Evolutionary conservation across 2,113 vertebrate genomes (phyloP).

Genomic region (Myotis yumanensis): DNA sequence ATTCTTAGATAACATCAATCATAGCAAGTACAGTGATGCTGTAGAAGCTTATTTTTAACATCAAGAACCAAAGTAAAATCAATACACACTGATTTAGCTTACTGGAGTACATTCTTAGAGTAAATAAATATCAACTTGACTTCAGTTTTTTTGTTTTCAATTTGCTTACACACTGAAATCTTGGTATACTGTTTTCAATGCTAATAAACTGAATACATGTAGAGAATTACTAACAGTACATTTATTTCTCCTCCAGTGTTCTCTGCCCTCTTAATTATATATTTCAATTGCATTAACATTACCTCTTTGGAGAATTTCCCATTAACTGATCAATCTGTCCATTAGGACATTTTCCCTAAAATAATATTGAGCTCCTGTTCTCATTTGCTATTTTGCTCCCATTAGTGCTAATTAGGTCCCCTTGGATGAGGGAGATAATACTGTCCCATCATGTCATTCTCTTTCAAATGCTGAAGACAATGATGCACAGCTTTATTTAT

Average conservation of each 20-base stretch:
- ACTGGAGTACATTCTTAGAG: not conserved
- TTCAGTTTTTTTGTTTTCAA: slow-evolving; percentile 5
- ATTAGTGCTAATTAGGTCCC: slow-evolving; percentile 60
- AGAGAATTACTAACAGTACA: slow-evolving; percentile 20
- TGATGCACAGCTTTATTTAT: slow-evolving; percentile 52
- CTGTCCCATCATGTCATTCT: slow-evolving; percentile 21
- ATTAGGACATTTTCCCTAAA: slow-evolving; percentile 64
- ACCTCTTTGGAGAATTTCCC: slow-evolving; percentile 57
- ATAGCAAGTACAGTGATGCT: not conserved
- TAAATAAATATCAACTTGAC: not conserved
- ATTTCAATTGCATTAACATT: slow-evolving; percentile 50
- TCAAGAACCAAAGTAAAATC: not conserved
- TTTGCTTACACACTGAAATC: not conserved
- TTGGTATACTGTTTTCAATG: not conserved
- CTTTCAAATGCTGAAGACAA: not conserved
- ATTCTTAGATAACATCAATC: not conserved
- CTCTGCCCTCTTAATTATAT: slow-evolving; percentile 47
- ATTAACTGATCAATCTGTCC: slow-evolving; percentile 59
- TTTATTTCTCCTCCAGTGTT: slow-evolving; percentile 33
- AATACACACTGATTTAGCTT: not conserved
- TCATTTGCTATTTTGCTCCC: slow-evolving; percentile 44
- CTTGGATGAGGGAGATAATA: slow-evolving; percentile 22
- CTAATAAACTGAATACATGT: not conserved
- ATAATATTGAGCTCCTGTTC: slow-evolving; percentile 56
- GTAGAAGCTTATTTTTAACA: not conserved